A percentile compares a stretch with the other conserved stretches of the same genome.
These are phyloP conservation scores for Corvus moneduloides DNA, from an alignment of 2,113 vertebrate genomes.

Conservation along the genomic window DNA sequence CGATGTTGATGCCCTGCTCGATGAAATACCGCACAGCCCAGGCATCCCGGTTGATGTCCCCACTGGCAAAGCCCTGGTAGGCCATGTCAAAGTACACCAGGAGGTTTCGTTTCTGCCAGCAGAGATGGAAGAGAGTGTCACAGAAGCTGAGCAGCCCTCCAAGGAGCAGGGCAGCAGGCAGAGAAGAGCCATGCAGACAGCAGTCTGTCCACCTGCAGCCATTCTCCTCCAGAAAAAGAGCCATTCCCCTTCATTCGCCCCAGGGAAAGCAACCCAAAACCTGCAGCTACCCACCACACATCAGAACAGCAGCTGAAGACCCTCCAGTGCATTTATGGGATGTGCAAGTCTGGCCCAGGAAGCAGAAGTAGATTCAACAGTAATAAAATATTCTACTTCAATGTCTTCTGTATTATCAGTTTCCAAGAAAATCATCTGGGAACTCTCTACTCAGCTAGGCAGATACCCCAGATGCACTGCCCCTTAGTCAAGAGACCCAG, in stretches of 20 bases:
- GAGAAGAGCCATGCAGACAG: background rate
- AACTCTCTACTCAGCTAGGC: background rate
- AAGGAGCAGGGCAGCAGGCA: background rate
- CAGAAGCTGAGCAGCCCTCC: background rate
- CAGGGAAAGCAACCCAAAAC: background rate
- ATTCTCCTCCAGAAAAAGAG: background rate
- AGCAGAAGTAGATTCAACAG: background rate
- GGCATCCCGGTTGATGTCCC: slow-evolving; percentile 90
- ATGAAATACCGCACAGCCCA: slow-evolving; percentile 97
- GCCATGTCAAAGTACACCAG: slow-evolving; percentile 98
- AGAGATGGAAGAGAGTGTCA: background rate
- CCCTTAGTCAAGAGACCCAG: background rate
- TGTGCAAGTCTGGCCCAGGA: background rate
- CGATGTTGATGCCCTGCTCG: slow-evolving; percentile 88
- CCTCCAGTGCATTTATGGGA: background rate
- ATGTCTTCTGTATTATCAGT: background rate
- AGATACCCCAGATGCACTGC: background rate
- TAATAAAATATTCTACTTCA: background rate
- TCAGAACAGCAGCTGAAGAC: background rate
- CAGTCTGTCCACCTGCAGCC: fast-evolving
- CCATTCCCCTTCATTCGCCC: background rate
- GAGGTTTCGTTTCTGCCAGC: slow-evolving; percentile 88
- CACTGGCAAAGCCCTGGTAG: slow-evolving; percentile 97
- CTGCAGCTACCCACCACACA: background rate
- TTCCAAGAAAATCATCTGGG: background rate